Evolutionary conservation across 2,888 invertebrate genomes (phyloP).

Genomic region (Tanytarsus gracilentus): DNA sequence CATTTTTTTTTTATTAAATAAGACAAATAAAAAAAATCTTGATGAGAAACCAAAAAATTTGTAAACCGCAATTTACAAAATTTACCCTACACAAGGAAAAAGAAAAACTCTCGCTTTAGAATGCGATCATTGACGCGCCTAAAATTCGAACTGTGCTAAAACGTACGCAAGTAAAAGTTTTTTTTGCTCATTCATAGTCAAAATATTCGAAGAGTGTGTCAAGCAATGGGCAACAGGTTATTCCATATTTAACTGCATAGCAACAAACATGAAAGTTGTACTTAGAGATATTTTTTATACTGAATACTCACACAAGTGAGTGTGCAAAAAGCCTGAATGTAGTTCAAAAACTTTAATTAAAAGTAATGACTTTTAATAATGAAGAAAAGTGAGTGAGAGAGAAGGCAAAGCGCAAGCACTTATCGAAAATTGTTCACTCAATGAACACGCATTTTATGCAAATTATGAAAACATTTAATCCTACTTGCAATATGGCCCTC

Average conservation of each 20-base stretch:
- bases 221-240: neutral
- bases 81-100: neutral
- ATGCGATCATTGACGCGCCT: slow-evolving; percentile 1
- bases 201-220: slow-evolving; percentile 17
- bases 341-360: slow-evolving; percentile 27
- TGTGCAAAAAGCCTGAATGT: slow-evolving; percentile 10
- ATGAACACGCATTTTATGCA: slow-evolving; percentile 18
- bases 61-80: neutral
- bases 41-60: too few relatives aligned
- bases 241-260: neutral
- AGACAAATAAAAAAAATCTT: too few relatives aligned
- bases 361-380: neutral
- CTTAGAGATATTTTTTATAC: neutral
- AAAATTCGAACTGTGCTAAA: too few relatives aligned
- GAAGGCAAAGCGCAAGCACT: neutral
- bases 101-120: neutral
- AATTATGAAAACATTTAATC: slow-evolving; percentile 7
- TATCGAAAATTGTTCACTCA: neutral
- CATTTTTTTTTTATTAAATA: neutral
- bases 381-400: neutral
- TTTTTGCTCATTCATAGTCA: neutral
- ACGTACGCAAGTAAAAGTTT: slow-evolving; percentile 1
- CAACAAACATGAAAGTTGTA: too few relatives aligned
- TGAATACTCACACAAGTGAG: neutral
- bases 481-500: neutral